Conservation (phyloP, 2,797 vertebrate genomes). For the Etheostoma perlongum region DNA sequence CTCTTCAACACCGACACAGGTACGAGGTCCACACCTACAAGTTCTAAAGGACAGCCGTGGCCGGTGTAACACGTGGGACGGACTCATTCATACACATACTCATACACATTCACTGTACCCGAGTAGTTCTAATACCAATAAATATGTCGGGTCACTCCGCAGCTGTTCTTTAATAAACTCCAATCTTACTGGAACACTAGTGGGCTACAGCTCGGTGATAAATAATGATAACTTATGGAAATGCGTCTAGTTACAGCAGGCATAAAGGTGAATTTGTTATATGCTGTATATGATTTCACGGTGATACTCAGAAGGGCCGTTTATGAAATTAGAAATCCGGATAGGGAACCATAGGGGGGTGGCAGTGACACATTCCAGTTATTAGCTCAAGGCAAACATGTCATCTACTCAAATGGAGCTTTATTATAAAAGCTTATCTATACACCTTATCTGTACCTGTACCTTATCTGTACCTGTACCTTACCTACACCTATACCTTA, state of each 20-base stretch:
- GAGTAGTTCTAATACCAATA: not conserved
- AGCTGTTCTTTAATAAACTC: not conserved
- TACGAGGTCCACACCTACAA: not conserved
- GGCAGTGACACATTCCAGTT: not conserved
- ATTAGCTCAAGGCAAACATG: conserved; percentile 22
- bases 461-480: no score
- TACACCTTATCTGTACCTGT: no score
- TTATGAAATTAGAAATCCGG: not conserved
- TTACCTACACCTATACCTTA: no score
- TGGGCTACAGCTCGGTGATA: not conserved
- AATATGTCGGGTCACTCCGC: not conserved
- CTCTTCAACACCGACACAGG: not conserved
- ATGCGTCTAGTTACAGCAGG: no score
- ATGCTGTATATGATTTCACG: no score
- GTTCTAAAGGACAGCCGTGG: not conserved
- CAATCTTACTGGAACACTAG: no score
- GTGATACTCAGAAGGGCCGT: not conserved
- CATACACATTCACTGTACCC: not conserved
- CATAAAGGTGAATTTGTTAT: no score
- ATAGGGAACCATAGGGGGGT: not conserved
- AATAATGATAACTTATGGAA: no score
- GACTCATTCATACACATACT: no score
- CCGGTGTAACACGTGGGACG: not conserved
- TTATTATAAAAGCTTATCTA: not conserved
- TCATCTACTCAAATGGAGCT: not conserved